phyloP scores from a whole-genome alignment of 2,113 vertebrate genomes.

The Castor canadensis region DNA sequence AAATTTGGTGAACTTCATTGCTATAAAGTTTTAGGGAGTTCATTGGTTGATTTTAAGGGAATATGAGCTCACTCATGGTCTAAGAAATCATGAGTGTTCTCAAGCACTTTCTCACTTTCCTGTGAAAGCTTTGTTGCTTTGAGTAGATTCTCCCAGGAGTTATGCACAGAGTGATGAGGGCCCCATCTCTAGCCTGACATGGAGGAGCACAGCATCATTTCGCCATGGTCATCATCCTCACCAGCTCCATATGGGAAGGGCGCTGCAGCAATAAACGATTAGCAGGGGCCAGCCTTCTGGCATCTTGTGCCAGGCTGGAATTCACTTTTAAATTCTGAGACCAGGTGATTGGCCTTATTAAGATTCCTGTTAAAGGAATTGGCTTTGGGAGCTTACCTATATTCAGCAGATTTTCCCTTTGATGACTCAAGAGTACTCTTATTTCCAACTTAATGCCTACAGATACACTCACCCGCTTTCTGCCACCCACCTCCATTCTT shows the following conservation, averaged over 20 bases:
- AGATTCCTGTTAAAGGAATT: constrained; percentile 38
- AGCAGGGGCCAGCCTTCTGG: not conserved
- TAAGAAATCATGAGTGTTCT: not conserved
- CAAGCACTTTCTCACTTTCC: not conserved
- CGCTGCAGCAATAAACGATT: not conserved
- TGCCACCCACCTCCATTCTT: constrained; percentile 3
- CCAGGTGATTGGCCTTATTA: not conserved
- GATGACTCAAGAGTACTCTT: constrained; percentile 44
- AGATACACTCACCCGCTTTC: not conserved
- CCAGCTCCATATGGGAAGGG: not conserved
- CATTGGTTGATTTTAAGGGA: not conserved
- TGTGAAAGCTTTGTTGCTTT: not conserved
- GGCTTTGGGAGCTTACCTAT: not conserved
- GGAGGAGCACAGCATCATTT: not conserved
- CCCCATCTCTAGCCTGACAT: not conserved
- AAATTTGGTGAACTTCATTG: not conserved
- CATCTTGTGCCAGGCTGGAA: not conserved
- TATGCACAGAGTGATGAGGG: not conserved
- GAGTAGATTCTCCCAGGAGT: not conserved
- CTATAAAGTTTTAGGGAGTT: not conserved
- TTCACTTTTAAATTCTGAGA: constrained; percentile 20
- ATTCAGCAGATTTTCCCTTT: constrained; percentile 27
- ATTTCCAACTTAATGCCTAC: not conserved
- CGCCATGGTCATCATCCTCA: not conserved
- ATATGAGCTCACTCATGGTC: not conserved